These are phyloP conservation scores for Suncus etruscus DNA, from an alignment of 2,113 vertebrate genomes.

Conservation along the genomic window DNA sequence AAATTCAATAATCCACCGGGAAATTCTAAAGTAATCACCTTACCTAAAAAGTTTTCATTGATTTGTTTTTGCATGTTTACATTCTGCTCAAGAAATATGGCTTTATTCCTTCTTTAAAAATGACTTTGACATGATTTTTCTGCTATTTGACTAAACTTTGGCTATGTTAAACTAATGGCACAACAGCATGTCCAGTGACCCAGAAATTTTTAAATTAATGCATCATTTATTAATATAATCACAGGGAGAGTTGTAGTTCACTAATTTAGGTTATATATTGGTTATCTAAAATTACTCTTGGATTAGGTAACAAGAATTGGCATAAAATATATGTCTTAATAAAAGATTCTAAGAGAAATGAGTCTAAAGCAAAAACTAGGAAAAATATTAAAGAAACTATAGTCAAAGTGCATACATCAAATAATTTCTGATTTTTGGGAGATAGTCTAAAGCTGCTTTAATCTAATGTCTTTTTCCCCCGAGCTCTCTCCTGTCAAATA, in stretches of 20 bases:
- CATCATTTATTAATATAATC: not conserved
- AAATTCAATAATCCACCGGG: slow-evolving; percentile 60
- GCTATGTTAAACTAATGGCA: slow-evolving; percentile 55
- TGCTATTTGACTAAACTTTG: slow-evolving; percentile 60
- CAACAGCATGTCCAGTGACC: not conserved
- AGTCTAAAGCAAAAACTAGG: not conserved
- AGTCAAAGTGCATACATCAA: not conserved
- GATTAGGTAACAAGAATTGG: not conserved
- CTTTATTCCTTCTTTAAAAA: slow-evolving; percentile 69
- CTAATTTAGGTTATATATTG: not conserved
- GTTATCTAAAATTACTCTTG: not conserved
- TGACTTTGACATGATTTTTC: slow-evolving; percentile 61
- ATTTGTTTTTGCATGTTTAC: slow-evolving; percentile 76
- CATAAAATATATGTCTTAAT: not conserved
- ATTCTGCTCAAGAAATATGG: slow-evolving; percentile 60
- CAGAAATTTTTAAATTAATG: not conserved
- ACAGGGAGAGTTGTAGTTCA: not conserved
- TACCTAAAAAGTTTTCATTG: slow-evolving; percentile 70
- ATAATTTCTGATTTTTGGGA: too few species aligned
- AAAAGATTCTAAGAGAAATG: not conserved
- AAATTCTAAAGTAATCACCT: slow-evolving; percentile 64
- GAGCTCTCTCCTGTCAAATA: not conserved
- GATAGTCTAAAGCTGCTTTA: too few species aligned
- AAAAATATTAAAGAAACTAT: not conserved
- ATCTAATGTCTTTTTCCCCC: too few species aligned